Evolutionary conservation across 2,113 vertebrate species (phyloP).

Genomic region (Lutjanus erythropterus): DNA sequence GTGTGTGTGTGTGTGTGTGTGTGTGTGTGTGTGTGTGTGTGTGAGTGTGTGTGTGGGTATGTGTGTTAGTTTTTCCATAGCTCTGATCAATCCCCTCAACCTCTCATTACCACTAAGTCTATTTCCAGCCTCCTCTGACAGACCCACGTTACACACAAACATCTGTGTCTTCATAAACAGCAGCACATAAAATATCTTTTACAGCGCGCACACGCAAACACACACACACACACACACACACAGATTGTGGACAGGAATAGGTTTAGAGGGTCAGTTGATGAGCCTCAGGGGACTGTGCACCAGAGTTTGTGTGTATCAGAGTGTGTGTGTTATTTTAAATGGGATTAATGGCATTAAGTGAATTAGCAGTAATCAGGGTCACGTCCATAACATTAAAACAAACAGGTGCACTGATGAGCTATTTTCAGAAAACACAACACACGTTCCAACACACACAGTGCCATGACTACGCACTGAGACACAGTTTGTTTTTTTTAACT

Average conservation of each 20-base stretch:
- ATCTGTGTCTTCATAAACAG: slow-evolving; percentile 37
- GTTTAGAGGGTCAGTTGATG: slow-evolving; percentile 55
- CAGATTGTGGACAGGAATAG: slow-evolving; percentile 59
- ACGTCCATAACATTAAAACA: slow-evolving; percentile 59
- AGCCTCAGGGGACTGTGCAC: slow-evolving; percentile 39
- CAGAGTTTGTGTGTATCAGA: slow-evolving; percentile 38
- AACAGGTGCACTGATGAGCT: slow-evolving; percentile 61
- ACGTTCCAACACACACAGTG: background rate
- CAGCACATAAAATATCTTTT: slow-evolving; percentile 42
- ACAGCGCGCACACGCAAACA: background rate
- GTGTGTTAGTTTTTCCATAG: slow-evolving; percentile 67
- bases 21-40: slow-evolving; percentile 42
- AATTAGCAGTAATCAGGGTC: slow-evolving; percentile 73
- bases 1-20: slow-evolving; percentile 14
- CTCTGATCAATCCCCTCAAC: slow-evolving; percentile 71
- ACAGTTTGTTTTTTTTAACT: background rate
- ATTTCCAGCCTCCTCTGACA: slow-evolving; percentile 63
- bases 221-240: slow-evolving; percentile 26
- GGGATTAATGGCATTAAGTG: slow-evolving; percentile 75
- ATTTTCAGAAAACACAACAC: slow-evolving; percentile 61
- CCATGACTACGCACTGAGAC: background rate
- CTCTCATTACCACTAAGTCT: slow-evolving; percentile 69
- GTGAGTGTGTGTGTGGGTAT: background rate
- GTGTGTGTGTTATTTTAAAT: slow-evolving; percentile 67
- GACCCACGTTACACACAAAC: slow-evolving; percentile 43